Evolutionary conservation across 2,888 invertebrate genomes (phyloP).

Genomic region (Didymodactylos carnosus): DNA sequence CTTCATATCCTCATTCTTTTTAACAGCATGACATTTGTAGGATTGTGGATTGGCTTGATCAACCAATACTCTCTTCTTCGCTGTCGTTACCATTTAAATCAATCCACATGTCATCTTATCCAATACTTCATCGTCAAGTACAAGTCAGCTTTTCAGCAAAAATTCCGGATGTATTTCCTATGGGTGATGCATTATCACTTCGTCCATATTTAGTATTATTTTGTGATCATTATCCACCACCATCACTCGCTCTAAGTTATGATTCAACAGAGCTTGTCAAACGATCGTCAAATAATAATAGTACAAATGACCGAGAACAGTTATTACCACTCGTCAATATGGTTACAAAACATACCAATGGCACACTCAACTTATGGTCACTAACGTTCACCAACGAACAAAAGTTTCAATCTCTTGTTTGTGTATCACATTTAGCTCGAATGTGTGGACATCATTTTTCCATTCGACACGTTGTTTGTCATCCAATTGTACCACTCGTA

Average conservation of each 20-base stretch:
- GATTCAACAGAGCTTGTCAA: background rate
- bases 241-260: background rate
- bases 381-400: conserved; percentile 51
- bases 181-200: conserved; percentile 69
- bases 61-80: conserved; percentile 34
- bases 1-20: too few species aligned
- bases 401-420: conserved; percentile 73
- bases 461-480: conserved; percentile 88
- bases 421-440: conserved; percentile 79
- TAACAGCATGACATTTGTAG: too few species aligned
- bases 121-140: conserved; percentile 87
- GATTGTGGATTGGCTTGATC: conserved; percentile 85
- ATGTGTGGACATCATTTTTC: conserved; percentile 96
- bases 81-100: conserved; percentile 35
- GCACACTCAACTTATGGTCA: conserved; percentile 82
- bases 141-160: conserved; percentile 92
- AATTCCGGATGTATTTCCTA: conserved; percentile 81
- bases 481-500: conserved; percentile 83
- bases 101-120: too few species aligned
- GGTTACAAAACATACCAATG: conserved; percentile 93
- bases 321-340: conserved; percentile 35
- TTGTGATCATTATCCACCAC: conserved; percentile 49
- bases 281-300: too few species aligned
- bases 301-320: too few species aligned
- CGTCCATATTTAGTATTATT: conserved; percentile 77